Conservation (phyloP, 2,797 vertebrate species). For the Hafferia zeledoni region DNA sequence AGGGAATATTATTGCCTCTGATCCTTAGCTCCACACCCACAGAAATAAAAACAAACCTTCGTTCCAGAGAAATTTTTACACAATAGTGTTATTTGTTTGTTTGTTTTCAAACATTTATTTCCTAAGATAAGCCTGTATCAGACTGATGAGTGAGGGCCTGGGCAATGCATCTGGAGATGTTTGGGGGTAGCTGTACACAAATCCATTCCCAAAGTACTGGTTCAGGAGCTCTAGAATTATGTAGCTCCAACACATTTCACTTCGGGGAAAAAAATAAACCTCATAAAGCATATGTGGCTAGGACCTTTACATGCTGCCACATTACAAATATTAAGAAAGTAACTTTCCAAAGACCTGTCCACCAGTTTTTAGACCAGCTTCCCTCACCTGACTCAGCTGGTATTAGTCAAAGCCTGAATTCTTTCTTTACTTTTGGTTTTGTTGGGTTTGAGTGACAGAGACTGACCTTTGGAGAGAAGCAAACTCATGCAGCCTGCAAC, state of each 20-base stretch:
- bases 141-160: background rate
- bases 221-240: background rate
- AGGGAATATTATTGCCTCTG: background rate
- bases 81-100: background rate
- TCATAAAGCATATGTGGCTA: background rate
- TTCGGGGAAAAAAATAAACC: background rate
- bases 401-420: background rate
- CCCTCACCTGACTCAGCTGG: background rate
- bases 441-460: background rate
- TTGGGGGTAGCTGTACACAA: background rate
- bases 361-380: background rate
- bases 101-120: slow-evolving; percentile 9
- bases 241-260: background rate
- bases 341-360: background rate
- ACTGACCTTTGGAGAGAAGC: background rate
- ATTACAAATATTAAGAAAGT: background rate
- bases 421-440: background rate
- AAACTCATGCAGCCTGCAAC: rapidly evolving
- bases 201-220: background rate
- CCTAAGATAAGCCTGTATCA: background rate
- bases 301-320: background rate
- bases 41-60: background rate
- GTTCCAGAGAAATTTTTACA: background rate
- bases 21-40: background rate
- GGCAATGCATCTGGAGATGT: background rate